These are phyloP conservation scores for Percina caprodes DNA, from an alignment of 2,113 vertebrate species.

Conservation along the genomic window DNA sequence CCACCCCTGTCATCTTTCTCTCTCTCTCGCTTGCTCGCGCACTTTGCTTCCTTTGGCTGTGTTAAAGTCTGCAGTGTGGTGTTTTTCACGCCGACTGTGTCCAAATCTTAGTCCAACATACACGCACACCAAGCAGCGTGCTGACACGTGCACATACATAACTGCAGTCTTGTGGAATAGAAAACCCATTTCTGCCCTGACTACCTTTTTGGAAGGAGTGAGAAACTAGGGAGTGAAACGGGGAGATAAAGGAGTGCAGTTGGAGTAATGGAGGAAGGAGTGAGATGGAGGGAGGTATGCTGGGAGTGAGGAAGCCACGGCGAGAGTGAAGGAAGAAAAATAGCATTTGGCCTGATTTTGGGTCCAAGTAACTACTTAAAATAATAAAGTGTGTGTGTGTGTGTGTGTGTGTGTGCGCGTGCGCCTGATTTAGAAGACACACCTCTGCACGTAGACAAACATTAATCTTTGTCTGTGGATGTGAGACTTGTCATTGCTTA, in stretches of 20 bases:
- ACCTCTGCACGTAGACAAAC: not conserved
- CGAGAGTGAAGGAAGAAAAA: not conserved
- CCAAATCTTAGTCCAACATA: conserved; percentile 36
- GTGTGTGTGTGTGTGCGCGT: conserved; percentile 7
- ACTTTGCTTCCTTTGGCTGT: conserved; percentile 50
- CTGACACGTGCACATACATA: conserved; percentile 35
- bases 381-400: too few relatives aligned
- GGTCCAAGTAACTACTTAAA: conserved; percentile 23
- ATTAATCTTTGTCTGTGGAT: conserved; percentile 5
- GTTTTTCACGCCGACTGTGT: conserved; percentile 49
- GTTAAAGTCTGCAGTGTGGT: conserved; percentile 68
- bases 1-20: not conserved
- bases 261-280: not conserved
- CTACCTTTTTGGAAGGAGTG: conserved; percentile 39
- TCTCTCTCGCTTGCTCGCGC: not conserved
- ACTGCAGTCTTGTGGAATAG: conserved; percentile 43
- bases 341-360: conserved; percentile 16
- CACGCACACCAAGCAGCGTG: conserved; percentile 1
- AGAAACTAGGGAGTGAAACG: not conserved
- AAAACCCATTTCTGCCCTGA: conserved; percentile 53
- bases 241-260: not conserved
- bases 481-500: not conserved
- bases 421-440: not conserved
- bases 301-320: conserved; percentile 2
- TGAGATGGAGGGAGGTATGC: not conserved